Evolutionary conservation across 2,888 invertebrate species (phyloP).

Genomic region (Ceratothoa steindachneri): DNA sequence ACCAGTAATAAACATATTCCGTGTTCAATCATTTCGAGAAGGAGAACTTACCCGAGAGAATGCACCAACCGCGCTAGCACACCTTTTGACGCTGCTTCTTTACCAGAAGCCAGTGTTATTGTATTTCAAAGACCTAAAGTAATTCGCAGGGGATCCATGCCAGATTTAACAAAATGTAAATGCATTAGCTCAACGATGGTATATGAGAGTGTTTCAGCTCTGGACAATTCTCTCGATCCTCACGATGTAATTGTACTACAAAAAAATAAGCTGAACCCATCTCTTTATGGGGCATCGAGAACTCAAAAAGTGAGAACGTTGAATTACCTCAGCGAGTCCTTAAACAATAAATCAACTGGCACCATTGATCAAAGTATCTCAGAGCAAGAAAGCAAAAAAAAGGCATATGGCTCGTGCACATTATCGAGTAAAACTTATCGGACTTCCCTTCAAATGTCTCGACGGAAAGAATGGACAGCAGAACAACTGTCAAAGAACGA

Average conservation of each 20-base stretch:
- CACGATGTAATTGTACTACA: constrained; percentile 9
- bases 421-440: background rate
- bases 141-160: constrained; percentile 20
- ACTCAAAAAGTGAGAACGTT: background rate
- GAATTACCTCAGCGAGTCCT: background rate
- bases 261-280: background rate
- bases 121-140: constrained; percentile 21
- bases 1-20: background rate
- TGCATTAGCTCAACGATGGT: constrained; percentile 15
- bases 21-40: background rate
- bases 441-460: background rate
- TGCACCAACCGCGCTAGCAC: background rate
- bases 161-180: constrained; percentile 17
- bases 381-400: background rate
- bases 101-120: constrained; percentile 15
- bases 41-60: background rate
- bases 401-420: background rate
- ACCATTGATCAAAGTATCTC: background rate
- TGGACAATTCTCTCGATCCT: constrained; percentile 10
- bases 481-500: background rate
- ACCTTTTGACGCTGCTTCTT: background rate
- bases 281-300: background rate
- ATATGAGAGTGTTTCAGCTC: constrained; percentile 16
- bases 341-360: background rate
- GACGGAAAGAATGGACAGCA: background rate